A percentile compares a stretch with the other conserved stretches of the same genome.
Evolutionary conservation across 2,113 vertebrate genomes (phyloP).

Genomic region (Scomber colias): DNA sequence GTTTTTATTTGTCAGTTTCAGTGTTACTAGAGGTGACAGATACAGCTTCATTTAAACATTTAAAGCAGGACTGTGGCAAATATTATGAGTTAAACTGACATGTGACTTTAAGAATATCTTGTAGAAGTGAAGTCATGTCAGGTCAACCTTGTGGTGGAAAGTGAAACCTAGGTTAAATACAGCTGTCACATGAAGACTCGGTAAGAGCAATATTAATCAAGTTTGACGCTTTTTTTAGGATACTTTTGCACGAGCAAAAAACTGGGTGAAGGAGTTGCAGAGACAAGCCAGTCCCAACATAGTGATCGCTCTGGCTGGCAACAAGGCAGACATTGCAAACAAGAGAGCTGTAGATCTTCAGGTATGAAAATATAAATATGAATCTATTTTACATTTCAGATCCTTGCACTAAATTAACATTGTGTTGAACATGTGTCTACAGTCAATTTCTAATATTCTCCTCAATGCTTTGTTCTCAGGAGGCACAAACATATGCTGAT

Average conservation of each 20-base stretch:
- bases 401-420: not conserved
- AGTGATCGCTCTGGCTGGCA: constrained; percentile 95
- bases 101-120: not conserved
- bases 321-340: constrained; percentile 95
- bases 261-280: constrained; percentile 98
- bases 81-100: not conserved
- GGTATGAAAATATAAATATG: constrained; percentile 73
- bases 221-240: constrained; percentile 84
- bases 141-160: accelerated
- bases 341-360: constrained; percentile 96
- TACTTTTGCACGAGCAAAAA: constrained; percentile 95
- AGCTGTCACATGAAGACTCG: not conserved
- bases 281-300: constrained; percentile 97
- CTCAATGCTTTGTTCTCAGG: constrained; percentile 77
- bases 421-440: not conserved
- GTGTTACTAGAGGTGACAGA: not conserved
- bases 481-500: constrained; percentile 95
- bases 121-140: not conserved
- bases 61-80: not conserved
- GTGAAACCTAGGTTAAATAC: not conserved
- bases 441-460: not conserved
- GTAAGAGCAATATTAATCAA: not conserved
- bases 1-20: not conserved
- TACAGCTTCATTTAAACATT: too few species aligned
- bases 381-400: not conserved